Conservation (phyloP, 1,140 invertebrate genomes). For the Diabrotica undecimpunctata region DNA sequence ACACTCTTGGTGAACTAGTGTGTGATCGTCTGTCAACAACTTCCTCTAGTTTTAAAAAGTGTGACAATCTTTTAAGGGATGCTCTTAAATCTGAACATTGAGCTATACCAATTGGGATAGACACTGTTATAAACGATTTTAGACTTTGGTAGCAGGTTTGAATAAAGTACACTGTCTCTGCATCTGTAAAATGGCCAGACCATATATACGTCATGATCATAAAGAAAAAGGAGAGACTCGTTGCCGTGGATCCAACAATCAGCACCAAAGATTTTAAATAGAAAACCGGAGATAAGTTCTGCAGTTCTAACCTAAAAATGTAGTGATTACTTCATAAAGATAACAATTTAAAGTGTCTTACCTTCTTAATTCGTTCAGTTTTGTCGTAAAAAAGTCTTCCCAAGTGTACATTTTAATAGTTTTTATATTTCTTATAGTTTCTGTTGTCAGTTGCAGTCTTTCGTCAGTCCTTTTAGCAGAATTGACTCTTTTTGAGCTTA, state of each 20-base stretch:
- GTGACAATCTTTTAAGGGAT: conserved; percentile 29
- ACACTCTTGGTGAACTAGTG: conserved; percentile 26
- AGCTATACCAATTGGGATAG: conserved; percentile 65
- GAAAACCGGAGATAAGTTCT: conserved; percentile 34
- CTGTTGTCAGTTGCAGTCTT: conserved; percentile 79
- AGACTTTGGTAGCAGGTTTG: conserved; percentile 71
- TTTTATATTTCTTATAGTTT: conserved; percentile 76
- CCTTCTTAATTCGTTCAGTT: conserved; percentile 50
- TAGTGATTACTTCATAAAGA: not conserved
- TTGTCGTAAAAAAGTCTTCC: conserved; percentile 73
- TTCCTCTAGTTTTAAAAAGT: conserved; percentile 30
- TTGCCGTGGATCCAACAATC: conserved; percentile 57
- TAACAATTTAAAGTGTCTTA: conserved; percentile 12
- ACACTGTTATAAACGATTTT: conserved; percentile 68
- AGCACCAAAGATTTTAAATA: conserved; percentile 36
- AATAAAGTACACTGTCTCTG: conserved; percentile 73
- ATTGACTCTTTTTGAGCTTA: conserved; percentile 26
- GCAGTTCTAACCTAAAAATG: conserved; percentile 24
- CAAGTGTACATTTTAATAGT: conserved; percentile 88
- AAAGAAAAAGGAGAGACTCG: conserved; percentile 52
- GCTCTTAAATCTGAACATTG: conserved; percentile 51
- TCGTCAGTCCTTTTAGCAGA: conserved; percentile 63
- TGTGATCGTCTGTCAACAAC: conserved; percentile 8
- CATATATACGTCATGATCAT: conserved; percentile 72
- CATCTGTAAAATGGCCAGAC: conserved; percentile 61